phyloP scores from a whole-genome alignment of 2,888 invertebrate genomes.

The Phania funesta region DNA sequence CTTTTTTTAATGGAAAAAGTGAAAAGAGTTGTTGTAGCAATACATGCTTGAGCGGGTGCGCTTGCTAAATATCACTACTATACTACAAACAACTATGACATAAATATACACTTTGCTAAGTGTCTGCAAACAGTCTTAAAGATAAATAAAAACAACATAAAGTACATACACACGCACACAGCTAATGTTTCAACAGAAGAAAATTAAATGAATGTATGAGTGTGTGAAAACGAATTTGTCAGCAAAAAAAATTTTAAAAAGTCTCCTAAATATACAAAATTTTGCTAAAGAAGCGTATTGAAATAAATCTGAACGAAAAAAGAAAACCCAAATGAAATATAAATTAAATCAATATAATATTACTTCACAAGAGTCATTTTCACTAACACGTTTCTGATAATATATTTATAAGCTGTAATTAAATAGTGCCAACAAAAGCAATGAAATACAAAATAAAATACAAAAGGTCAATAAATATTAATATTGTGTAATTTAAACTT shows the following conservation, averaged over 20 bases:
- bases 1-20: too few relatives aligned
- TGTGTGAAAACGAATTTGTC: background rate
- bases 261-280: conserved; percentile 22
- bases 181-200: background rate
- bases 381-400: too few relatives aligned
- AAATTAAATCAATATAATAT: too few relatives aligned
- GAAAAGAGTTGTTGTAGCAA: too few relatives aligned
- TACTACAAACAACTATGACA: conserved; percentile 9
- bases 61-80: background rate
- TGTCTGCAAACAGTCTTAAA: background rate
- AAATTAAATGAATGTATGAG: background rate
- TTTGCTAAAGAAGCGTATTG: conserved; percentile 15
- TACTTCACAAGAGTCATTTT: too few relatives aligned
- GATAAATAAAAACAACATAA: background rate
- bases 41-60: too few relatives aligned
- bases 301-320: background rate
- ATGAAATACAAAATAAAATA: too few relatives aligned
- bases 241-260: background rate
- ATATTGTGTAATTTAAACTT: too few relatives aligned
- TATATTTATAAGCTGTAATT: too few relatives aligned
- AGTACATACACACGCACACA: background rate
- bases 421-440: too few relatives aligned
- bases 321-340: too few relatives aligned
- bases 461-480: too few relatives aligned
- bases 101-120: background rate